Base-by-base conservation (phyloP, 64 coral and sea anemone genomes). In the Pachyseris speciosa region DNA sequence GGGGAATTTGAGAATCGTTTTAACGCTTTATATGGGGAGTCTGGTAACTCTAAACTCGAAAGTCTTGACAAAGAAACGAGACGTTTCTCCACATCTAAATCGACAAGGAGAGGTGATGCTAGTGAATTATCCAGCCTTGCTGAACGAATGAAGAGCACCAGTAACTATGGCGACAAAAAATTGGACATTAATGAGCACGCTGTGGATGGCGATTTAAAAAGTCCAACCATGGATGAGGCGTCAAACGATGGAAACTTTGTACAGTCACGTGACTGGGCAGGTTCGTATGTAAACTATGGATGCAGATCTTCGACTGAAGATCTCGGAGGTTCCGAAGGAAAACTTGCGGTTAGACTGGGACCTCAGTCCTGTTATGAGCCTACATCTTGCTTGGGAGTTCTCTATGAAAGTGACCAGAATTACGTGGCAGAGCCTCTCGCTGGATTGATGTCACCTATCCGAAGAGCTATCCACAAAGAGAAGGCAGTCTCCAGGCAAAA, bases 401-500 rank as follows among this genome's bases (percentile, higher is more conserved):
- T 52, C 30, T 2, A 6, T 7, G n/a, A 79, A 37, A 37, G 3
- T 20, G 75, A 79, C 31, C 31, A 33, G 6, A 37, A 9, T 33
- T 79, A 37, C 48, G 19, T 57, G 31, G 19, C 29, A 2, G 77
- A 81, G 9, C 77, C 77, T n/a, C 37, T 81, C 3, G 77, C 77
- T 81, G 52, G 77, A 39, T 41, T 81, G n/a, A 37, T 81, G 22
- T 81, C 77, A 10, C 77, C 77, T 4, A 40, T 81, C 39, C 52
- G 77, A 11, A 61, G 34, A 81, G 77, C 33, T 7, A 34, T 3
- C 3, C 33, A 0, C 16, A 33, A 40, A 13, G 30, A 78, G 16
- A 34, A 31, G 31, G 74, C 26, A 1, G 15, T 15, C 29, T 15
- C 31, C 38, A 5, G 19, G 8, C 30, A 81, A 1, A 34, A 37